These are phyloP conservation scores for Muscicapa adusta DNA, from an alignment of 2,113 vertebrate species.

Conservation along the genomic window DNA sequence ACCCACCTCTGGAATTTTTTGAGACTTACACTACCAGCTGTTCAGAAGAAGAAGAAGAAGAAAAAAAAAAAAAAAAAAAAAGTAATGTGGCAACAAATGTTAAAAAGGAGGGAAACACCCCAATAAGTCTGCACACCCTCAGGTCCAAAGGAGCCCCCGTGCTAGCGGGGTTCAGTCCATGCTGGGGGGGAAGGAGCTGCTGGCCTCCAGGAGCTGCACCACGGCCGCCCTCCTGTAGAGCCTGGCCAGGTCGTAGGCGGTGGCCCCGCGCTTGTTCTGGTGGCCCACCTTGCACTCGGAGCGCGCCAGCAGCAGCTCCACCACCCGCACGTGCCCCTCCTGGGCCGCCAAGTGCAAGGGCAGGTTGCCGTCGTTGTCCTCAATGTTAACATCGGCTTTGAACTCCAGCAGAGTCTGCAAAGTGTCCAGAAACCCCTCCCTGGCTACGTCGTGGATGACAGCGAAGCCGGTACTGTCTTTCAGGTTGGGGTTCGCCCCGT, in stretches of 20 bases:
- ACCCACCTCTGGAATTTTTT: conserved; percentile 40
- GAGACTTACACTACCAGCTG: conserved; percentile 7
- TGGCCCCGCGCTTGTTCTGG: conserved; percentile 74
- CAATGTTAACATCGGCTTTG: conserved; percentile 81
- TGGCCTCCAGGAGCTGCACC: conserved; percentile 67
- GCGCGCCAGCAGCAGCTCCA: conserved; percentile 73
- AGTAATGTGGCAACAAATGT: background rate
- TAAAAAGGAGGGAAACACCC: background rate
- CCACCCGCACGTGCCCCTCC: conserved; percentile 80
- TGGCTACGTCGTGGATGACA: conserved; percentile 86
- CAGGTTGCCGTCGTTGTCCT: conserved; percentile 82
- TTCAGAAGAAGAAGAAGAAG: background rate
- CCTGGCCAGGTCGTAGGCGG: conserved; percentile 78
- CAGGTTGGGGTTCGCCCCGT: conserved; percentile 80
- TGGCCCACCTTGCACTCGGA: conserved; percentile 67
- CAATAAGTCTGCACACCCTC: background rate
- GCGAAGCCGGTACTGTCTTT: conserved; percentile 83
- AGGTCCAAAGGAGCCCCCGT: background rate
- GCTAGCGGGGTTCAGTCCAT: background rate
- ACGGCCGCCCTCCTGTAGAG: conserved; percentile 62
- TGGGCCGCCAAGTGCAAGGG: conserved; percentile 86
- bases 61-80: background rate
- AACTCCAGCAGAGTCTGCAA: conserved; percentile 81
- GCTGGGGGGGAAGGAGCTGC: background rate
- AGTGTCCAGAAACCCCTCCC: conserved; percentile 85